Evolutionary conservation across 2,888 invertebrate genomes (phyloP).

Genomic region (Elysia crispata): DNA sequence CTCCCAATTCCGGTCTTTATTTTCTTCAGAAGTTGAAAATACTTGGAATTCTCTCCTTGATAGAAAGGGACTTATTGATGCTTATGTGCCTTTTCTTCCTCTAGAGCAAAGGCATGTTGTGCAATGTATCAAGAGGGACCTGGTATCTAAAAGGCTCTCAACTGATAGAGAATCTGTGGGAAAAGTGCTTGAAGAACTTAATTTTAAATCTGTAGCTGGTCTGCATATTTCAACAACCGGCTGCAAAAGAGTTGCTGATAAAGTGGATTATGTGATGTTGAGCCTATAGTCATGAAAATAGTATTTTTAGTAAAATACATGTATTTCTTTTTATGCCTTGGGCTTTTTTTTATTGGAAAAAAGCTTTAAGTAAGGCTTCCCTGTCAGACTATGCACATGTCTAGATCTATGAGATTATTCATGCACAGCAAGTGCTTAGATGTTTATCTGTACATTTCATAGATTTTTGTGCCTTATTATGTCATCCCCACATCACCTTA

Average conservation of each 20-base stretch:
- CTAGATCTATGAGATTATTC: too few species aligned
- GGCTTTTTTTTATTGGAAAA: too few species aligned
- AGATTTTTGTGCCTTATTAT: too few species aligned
- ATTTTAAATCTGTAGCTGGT: slow-evolving; percentile 59
- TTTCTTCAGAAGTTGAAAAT: slow-evolving; percentile 20
- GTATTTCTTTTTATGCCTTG: too few species aligned
- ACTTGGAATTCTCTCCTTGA: slow-evolving; percentile 63
- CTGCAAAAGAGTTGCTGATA: slow-evolving; percentile 70
- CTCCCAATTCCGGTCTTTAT: slow-evolving; percentile 57
- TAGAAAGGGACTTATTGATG: slow-evolving; percentile 57
- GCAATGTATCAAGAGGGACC: slow-evolving; percentile 66
- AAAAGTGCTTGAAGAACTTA: slow-evolving; percentile 62
- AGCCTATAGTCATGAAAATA: too few species aligned
- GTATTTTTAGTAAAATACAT: too few species aligned
- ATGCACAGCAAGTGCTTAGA: too few species aligned
- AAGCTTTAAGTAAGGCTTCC: too few species aligned
- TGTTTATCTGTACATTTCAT: too few species aligned
- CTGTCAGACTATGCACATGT: too few species aligned
- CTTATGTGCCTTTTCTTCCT: slow-evolving; percentile 70
- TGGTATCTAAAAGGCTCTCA: slow-evolving; percentile 58
- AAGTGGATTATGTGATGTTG: slow-evolving; percentile 59
- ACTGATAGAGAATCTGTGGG: slow-evolving; percentile 56
- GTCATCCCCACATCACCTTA: too few species aligned
- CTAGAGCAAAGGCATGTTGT: slow-evolving; percentile 66
- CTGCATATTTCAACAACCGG: slow-evolving; percentile 67